A percentile compares a stretch with the other conserved stretches of the same genome.
These are phyloP conservation scores for Ceriagrion tenellum DNA, from an alignment of 2,888 invertebrate genomes.

Conservation along the genomic window DNA sequence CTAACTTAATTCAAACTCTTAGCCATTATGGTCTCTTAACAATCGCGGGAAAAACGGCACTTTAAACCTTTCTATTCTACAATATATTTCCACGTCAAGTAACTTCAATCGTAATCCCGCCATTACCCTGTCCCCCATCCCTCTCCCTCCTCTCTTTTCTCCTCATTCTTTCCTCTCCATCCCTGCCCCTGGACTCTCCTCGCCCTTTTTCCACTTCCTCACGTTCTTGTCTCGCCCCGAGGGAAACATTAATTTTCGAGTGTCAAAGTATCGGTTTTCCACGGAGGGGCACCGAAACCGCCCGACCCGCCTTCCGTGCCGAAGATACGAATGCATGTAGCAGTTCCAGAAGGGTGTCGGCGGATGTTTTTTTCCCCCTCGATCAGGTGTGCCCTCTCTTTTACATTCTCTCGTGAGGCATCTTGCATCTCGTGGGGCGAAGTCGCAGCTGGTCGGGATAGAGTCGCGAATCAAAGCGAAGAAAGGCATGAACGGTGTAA, in stretches of 20 bases:
- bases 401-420: no score
- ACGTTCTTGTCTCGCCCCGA: not conserved
- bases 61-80: no score
- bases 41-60: no score
- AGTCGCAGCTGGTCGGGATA: no score
- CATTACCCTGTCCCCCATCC: no score
- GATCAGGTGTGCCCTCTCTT: not conserved
- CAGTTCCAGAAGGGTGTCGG: not conserved
- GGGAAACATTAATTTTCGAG: not conserved
- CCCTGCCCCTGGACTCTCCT: not conserved
- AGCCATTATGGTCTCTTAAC: no score
- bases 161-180: not conserved
- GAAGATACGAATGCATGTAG: not conserved
- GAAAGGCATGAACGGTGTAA: no score
- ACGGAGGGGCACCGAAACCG: not conserved
- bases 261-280: slow-evolving; percentile 8
- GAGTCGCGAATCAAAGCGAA: no score
- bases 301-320: not conserved
- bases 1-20: no score
- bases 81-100: no score
- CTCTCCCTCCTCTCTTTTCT: not conserved
- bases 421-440: no score
- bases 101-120: no score
- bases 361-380: not conserved
- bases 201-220: not conserved